Percentiles rank a stretch among this genome's conserved stretches.
These are phyloP conservation scores for Poeciliopsis presidionis DNA, from an alignment of 2,797 vertebrate species.

Conservation along the genomic window DNA sequence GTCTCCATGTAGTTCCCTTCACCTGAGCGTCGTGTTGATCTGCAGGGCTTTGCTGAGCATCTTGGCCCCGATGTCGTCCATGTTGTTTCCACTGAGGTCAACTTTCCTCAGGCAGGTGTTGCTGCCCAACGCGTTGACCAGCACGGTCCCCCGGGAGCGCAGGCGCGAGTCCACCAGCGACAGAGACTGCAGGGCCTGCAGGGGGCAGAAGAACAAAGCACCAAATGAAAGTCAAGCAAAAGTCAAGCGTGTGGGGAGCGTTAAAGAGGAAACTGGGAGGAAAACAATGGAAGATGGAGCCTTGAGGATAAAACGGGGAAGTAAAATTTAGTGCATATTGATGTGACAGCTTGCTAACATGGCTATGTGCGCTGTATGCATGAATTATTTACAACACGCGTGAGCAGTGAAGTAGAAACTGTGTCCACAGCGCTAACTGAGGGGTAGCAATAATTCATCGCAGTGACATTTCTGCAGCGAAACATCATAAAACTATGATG, in stretches of 20 bases:
- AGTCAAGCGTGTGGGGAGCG: neutral
- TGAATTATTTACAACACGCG: constrained; percentile 67
- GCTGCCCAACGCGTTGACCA: constrained; percentile 91
- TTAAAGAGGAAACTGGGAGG: constrained; percentile 20
- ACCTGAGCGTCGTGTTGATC: constrained; percentile 85
- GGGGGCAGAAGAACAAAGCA: constrained; percentile 1
- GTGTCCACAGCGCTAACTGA: constrained; percentile 25
- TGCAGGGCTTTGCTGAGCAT: constrained; percentile 93
- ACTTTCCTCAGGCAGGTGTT: constrained; percentile 90
- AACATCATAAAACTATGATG: constrained; percentile 43
- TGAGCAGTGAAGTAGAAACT: constrained; percentile 46
- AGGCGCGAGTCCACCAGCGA: constrained; percentile 88
- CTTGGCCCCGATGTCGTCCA: constrained; percentile 93
- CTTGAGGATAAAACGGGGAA: constrained; percentile 11
- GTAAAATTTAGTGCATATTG: constrained; percentile 26
- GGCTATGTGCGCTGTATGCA: constrained; percentile 51
- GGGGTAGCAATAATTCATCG: constrained; percentile 63
- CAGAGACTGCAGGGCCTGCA: constrained; percentile 87
- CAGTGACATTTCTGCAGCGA: constrained; percentile 23
- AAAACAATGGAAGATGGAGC: constrained; percentile 10
- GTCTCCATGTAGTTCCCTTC: constrained; percentile 5
- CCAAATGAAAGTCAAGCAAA: neutral
- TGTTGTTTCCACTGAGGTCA: constrained; percentile 89
- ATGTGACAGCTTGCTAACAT: constrained; percentile 32
- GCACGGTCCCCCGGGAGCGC: constrained; percentile 87